Base-by-base conservation (phyloP, 2,797 vertebrate genomes). In the Adelosebastes latens region DNA sequence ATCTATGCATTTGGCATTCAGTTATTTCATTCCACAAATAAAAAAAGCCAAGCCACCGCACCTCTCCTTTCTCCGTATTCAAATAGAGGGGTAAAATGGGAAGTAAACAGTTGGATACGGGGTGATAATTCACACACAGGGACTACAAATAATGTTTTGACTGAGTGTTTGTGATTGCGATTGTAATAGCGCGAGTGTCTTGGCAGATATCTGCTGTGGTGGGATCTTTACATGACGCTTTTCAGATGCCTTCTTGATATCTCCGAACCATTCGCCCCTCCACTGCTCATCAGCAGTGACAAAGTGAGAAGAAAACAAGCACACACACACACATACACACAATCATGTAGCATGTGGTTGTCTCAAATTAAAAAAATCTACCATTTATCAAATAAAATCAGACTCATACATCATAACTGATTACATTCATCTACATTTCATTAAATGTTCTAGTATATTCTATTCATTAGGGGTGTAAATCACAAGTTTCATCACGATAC, bases 1-100 rank as follows among this genome's bases (percentile, higher is more conserved):
- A 94, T 90, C 92, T 89, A 86, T 89, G 93, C 92, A 91, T 91
- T 93, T 89, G 89, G 70, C 89, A 91, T 94, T 93, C 91, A 73
- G 78, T 90, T 92, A 91, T 93, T 94, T 92, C 85, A 92, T 93
- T 81, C 85, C 65, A 55, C 90, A 92, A 92, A 91, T 89, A 89
- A 92, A 90, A 92, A n/a, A 88, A 88, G 72, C 79, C 81, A 39
- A 82, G 79, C 81, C 86, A 72, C 71, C 74, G 81, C 80, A 79
- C 86, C 82, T 85, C 74, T 89, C 60, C 77, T 78, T 79, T 83
- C 36, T 64, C 87, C 32, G 34, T 80, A 91, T 81, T 87, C 82
- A 88, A 93, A 92, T 75, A 49, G 83, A 56, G 72, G 79, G 80
- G 85, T 69, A 80, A 92, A 84, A 89, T 85, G 79, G 78, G 88